A percentile compares a stretch with the other conserved stretches of the same genome.
These are phyloP conservation scores for Mizuhopecten yessoensis DNA, from an alignment of 1,140 invertebrate genomes.

Conservation along the genomic window DNA sequence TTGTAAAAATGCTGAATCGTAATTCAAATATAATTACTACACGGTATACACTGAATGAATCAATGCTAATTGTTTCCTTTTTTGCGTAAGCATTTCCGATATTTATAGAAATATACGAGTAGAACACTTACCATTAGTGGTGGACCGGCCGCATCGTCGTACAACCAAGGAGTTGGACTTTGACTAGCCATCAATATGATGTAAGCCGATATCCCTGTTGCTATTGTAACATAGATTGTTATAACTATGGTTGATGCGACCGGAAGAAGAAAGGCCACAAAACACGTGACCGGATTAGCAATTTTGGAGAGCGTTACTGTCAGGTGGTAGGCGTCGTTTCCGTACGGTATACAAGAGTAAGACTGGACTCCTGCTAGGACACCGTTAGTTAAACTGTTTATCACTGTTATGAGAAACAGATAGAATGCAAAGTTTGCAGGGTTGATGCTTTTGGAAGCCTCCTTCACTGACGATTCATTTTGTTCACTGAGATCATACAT, in stretches of 20 bases:
- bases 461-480: background rate
- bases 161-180: slow-evolving; percentile 90
- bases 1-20: no score
- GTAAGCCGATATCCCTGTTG: slow-evolving; percentile 87
- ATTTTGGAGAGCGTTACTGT: slow-evolving; percentile 91
- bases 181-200: slow-evolving; percentile 89
- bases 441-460: background rate
- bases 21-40: no score
- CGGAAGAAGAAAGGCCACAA: slow-evolving; percentile 90
- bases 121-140: slow-evolving; percentile 88
- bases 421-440: slow-evolving; percentile 62
- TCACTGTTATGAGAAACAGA: slow-evolving; percentile 73
- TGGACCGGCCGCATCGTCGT: slow-evolving; percentile 86
- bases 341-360: slow-evolving; percentile 94
- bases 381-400: slow-evolving; percentile 85
- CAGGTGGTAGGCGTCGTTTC: slow-evolving; percentile 91
- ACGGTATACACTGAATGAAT: no score
- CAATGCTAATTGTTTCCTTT: no score
- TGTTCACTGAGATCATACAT: background rate
- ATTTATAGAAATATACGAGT: no score
- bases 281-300: slow-evolving; percentile 93
- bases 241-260: slow-evolving; percentile 86
- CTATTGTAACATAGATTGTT: slow-evolving; percentile 84
- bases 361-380: slow-evolving; percentile 93
- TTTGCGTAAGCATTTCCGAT: no score